Evolutionary conservation across 2,113 vertebrate species (phyloP).

Genomic region (Phylloscopus trochiloides): DNA sequence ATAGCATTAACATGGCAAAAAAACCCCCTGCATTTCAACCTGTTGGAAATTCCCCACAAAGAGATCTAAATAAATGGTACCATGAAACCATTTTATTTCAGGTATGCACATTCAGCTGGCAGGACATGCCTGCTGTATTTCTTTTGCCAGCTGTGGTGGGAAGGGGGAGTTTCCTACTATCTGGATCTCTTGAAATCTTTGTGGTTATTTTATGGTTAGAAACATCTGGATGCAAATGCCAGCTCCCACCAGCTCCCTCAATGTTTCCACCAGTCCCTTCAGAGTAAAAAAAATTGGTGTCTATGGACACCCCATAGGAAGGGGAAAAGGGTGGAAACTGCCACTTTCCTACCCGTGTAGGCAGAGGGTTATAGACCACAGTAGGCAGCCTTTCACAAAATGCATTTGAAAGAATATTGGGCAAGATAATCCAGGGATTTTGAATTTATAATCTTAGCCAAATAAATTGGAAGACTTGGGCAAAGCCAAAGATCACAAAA

Average conservation of each 20-base stretch:
- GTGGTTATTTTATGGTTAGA: background rate
- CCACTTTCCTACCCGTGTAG: background rate
- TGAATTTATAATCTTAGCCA: background rate
- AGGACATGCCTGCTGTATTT: fast-evolving
- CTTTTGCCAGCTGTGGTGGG: background rate
- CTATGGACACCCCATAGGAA: background rate
- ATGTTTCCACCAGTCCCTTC: background rate
- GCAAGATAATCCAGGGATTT: background rate
- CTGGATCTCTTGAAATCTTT: background rate
- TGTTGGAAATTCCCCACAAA: background rate
- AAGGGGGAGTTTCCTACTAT: fast-evolving
- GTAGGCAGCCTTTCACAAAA: background rate
- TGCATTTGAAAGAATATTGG: background rate
- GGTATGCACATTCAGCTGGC: background rate
- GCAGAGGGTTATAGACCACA: background rate
- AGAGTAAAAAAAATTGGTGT: background rate
- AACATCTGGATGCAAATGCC: background rate
- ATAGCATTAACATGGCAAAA: background rate
- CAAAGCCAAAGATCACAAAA: background rate
- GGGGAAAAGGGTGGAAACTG: background rate
- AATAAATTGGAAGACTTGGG: background rate
- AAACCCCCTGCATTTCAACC: background rate
- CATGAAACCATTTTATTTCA: background rate
- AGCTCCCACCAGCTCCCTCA: background rate
- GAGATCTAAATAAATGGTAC: background rate